Conservation (phyloP, 2,888 invertebrate species). For the Trichopoda pennipes region DNA sequence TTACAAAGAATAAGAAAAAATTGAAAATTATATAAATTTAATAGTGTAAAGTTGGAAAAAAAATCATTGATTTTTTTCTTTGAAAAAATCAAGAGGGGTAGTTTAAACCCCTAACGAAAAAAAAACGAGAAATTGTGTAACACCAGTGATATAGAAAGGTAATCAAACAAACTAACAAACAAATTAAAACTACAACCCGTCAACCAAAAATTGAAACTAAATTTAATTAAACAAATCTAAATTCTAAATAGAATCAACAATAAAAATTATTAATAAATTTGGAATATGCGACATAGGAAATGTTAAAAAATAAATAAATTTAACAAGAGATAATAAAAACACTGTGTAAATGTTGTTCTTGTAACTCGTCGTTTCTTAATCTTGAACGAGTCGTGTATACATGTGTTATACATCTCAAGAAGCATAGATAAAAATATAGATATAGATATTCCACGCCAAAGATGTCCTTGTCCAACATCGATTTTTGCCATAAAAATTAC, state of each 20-base stretch:
- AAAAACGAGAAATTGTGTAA: slow-evolving; percentile 70
- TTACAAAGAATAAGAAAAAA: slow-evolving; percentile 62
- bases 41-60: slow-evolving; percentile 60
- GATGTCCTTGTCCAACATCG: slow-evolving; percentile 79
- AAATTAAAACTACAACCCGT: slow-evolving; percentile 39
- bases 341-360: slow-evolving; percentile 42
- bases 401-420: slow-evolving; percentile 28
- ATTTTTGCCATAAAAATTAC: slow-evolving; percentile 75
- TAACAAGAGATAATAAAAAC: slow-evolving; percentile 54
- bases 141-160: slow-evolving; percentile 71
- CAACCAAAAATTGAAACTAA: slow-evolving; percentile 32
- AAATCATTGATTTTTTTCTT: slow-evolving; percentile 49
- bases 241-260: slow-evolving; percentile 14
- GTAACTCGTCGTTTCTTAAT: slow-evolving; percentile 34
- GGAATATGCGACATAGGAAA: slow-evolving; percentile 23
- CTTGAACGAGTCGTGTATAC: slow-evolving; percentile 28
- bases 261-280: slow-evolving; percentile 25
- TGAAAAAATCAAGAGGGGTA: slow-evolving; percentile 63
- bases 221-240: slow-evolving; percentile 35
- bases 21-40: slow-evolving; percentile 49
- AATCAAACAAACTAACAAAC: slow-evolving; percentile 49
- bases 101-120: slow-evolving; percentile 68
- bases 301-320: slow-evolving; percentile 18
- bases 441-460: slow-evolving; percentile 66
- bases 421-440: slow-evolving; percentile 39